Base-by-base conservation (phyloP, 1,140 invertebrate genomes). In the Drosophila eugracilis region DNA sequence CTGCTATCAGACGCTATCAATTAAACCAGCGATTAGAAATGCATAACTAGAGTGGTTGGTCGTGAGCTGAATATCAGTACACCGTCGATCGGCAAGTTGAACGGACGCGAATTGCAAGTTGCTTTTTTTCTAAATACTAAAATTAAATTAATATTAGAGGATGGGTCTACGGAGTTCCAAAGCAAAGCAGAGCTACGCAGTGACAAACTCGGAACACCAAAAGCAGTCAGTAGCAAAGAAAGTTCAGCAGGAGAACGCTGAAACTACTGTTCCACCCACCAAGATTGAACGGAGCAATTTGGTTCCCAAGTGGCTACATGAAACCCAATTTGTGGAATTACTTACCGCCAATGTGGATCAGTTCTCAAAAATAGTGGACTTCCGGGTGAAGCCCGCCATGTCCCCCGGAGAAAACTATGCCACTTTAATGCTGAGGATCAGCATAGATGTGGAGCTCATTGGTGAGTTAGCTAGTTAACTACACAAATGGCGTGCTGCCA, bases 251-350 rank as follows among this genome's bases (percentile, higher is more conserved):
- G 14, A 28, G 17, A 50, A 50, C 28, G 21, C 48, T 14, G 30
- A 60, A 12, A 21, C 30, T 15, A 5, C 19, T 4, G 17, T 47
- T 28, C 3, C 19, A 14, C 22, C 10, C 3, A 9, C 17, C 21
- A 24, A 21, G 2, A n/a, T 15, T 1, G n/a, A 44, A 17, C 47
- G 17, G 44, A 44, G 52, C 14, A 24, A 50, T 15, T 50, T 65
- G 34, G 50, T 72, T 14, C 91, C 91, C 41, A 15, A 77, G 30
- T 93, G 93, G 93, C 52, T 93, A 32, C 91, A 92, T 55, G 53
- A 78, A 34, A 69, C 91, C 17, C 93, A 92, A 21, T 73, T 92
- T 10, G 71, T 91, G 50, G 91, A 91, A 65, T 55, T 92, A 41
- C 69, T 94, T 0, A 86, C 78, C 15, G 75, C 91, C 6, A 58